Evolutionary conservation across 1,140 invertebrate genomes (phyloP).

Genomic region (Drosophila repletoides): DNA sequence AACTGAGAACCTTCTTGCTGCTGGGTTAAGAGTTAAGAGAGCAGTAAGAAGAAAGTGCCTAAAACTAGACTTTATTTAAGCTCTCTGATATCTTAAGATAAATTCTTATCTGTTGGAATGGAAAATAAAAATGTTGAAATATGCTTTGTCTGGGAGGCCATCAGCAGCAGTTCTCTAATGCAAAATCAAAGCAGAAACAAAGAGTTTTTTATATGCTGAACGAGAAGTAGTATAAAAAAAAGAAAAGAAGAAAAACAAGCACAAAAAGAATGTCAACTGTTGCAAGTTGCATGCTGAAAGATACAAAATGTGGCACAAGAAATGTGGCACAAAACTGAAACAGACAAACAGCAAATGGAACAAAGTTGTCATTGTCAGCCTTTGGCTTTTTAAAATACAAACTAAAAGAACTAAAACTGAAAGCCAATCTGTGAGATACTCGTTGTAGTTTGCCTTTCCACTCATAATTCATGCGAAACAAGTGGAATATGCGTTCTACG

Average conservation of each 20-base stretch:
- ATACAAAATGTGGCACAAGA: constrained; percentile 26
- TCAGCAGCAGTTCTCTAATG: not conserved
- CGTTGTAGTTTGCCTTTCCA: too few species aligned
- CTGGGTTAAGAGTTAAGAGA: too few species aligned
- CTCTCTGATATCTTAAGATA: too few species aligned
- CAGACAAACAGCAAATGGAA: constrained; percentile 39
- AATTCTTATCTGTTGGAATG: too few species aligned
- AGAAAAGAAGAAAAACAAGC: not conserved
- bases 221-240: not conserved
- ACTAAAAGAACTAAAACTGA: not conserved
- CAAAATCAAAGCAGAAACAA: not conserved
- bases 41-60: too few species aligned
- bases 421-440: constrained; percentile 7
- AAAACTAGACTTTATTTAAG: too few species aligned
- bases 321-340: constrained; percentile 29
- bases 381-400: not conserved
- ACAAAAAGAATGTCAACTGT: constrained; percentile 20
- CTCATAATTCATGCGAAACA: too few species aligned
- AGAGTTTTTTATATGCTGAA: not conserved
- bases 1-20: too few species aligned
- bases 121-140: too few species aligned
- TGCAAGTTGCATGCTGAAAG: constrained; percentile 12
- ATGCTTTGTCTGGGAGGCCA: too few species aligned
- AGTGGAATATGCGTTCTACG: too few species aligned
- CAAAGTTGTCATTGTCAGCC: constrained; percentile 36